A percentile compares a stretch with the other conserved stretches of the same genome.
Conservation (phyloP, 2,888 invertebrate genomes). For the Crepidodera aurea region DNA sequence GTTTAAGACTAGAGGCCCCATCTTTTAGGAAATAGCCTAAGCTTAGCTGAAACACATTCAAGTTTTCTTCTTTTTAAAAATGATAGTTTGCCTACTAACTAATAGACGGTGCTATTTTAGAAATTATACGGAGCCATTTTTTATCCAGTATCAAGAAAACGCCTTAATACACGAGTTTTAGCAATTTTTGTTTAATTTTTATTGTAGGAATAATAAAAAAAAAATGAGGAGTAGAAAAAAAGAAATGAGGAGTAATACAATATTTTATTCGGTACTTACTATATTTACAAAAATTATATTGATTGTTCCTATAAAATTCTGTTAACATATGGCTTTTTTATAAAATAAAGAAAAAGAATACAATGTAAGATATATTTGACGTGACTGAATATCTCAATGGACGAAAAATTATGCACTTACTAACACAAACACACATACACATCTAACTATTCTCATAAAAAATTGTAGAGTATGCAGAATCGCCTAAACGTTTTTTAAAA, state of each 20-base stretch:
- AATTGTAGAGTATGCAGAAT: slow-evolving; percentile 15
- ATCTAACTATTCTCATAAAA: slow-evolving; percentile 18
- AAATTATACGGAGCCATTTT: no score
- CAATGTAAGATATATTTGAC: slow-evolving; percentile 28
- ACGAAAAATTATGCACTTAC: slow-evolving; percentile 21
- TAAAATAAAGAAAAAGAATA: slow-evolving; percentile 28
- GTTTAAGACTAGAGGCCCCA: no score
- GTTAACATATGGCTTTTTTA: slow-evolving; percentile 30
- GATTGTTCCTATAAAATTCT: slow-evolving; percentile 30
- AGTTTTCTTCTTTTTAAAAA: no score
- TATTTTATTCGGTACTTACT: slow-evolving; percentile 28
- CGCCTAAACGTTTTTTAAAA: slow-evolving; percentile 7
- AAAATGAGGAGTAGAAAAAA: no score
- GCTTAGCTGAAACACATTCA: no score
- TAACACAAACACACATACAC: slow-evolving; percentile 25
- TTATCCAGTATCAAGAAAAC: no score
- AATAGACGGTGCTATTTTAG: no score
- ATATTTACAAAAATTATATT: slow-evolving; percentile 31
- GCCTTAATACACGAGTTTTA: no score
- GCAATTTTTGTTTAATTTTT: no score
- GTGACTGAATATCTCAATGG: slow-evolving; percentile 28
- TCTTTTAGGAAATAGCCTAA: no score
- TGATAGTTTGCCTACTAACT: no score
- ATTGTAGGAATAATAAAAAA: no score
- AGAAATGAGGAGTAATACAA: slow-evolving; percentile 12